Base-by-base conservation (phyloP, 2,113 vertebrate genomes). In the Ceyx cyanopectus region DNA sequence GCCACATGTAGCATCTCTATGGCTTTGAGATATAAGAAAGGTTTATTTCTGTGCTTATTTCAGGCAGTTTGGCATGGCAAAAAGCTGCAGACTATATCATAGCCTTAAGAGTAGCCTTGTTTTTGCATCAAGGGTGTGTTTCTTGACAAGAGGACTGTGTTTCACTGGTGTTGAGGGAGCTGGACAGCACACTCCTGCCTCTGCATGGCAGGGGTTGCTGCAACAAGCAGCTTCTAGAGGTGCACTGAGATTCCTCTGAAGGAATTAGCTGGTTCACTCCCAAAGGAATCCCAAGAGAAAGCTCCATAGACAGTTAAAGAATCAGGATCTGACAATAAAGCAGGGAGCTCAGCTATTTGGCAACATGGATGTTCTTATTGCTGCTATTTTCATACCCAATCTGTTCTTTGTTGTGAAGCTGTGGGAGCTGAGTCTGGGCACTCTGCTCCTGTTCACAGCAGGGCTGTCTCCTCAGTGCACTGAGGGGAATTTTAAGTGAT, bases 381-480 rank as follows among this genome's bases (percentile, higher is more conserved):
- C 62, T 84, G 66, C 48, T 96, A 68, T 82, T 92, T 92, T 85
- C 50, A 62, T 93, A 79, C 62, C 62, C 93, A 82, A 87, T 90
- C 40, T 90, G 77, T 57, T 91, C 84, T 89, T 75, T 57, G 62
- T 90, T 88, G 69, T 57, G 73, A 65, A 94, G 72, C 90, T 82
- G 65, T 91, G 63, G 79, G 85, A 83, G 79, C 5, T 87, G 81
- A 66, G 57, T 86, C 74, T 58, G 62, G 62, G 78, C 58, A 63
- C 46, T 83, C 67, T 85, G 88, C 90, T 94, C 41, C 84, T 1
- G 63, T 95, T 96, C 86, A 57, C 92, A 94, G 92, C 65, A 70
- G 88, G 82, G 48, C 82, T 81, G 76, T 92, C 85, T 91, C 2
- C 0, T 70, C 90, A 94, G 57, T 81, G 81, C 66, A 88, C 26